Evolutionary conservation across 2,113 vertebrate genomes (phyloP).

Genomic region (Notothenia coriiceps): DNA sequence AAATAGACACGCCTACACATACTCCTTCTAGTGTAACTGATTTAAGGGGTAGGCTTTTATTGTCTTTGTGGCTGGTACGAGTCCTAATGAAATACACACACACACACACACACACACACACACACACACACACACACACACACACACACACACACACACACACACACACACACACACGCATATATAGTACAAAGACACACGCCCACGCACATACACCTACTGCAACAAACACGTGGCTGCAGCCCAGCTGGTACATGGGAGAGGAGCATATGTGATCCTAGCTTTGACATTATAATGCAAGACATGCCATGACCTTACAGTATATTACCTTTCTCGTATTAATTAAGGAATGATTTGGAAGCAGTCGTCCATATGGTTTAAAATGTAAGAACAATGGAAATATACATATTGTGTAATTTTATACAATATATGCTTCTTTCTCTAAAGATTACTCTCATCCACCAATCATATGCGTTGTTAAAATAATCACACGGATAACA

Average conservation of each 20-base stretch:
- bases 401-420: neutral
- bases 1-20: neutral
- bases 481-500: no score
- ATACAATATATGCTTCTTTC: neutral
- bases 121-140: neutral
- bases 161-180: neutral
- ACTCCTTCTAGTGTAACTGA: slow-evolving; percentile 18
- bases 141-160: neutral
- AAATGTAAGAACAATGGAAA: neutral
- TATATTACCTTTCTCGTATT: neutral
- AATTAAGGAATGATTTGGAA: slow-evolving; percentile 20
- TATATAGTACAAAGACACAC: neutral
- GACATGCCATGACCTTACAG: slow-evolving; percentile 19
- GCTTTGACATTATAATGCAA: slow-evolving; percentile 36
- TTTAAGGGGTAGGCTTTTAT: slow-evolving; percentile 1
- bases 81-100: neutral
- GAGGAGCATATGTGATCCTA: slow-evolving; percentile 3
- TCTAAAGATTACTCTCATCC: neutral
- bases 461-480: neutral
- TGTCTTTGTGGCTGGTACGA: neutral
- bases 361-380: neutral
- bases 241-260: slow-evolving; percentile 37
- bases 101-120: neutral
- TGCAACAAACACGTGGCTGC: slow-evolving; percentile 12
- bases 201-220: slow-evolving; percentile 2